These are phyloP conservation scores for Brachionus sp. DNA, from an alignment of 1,140 invertebrate species.

Conservation along the genomic window DNA sequence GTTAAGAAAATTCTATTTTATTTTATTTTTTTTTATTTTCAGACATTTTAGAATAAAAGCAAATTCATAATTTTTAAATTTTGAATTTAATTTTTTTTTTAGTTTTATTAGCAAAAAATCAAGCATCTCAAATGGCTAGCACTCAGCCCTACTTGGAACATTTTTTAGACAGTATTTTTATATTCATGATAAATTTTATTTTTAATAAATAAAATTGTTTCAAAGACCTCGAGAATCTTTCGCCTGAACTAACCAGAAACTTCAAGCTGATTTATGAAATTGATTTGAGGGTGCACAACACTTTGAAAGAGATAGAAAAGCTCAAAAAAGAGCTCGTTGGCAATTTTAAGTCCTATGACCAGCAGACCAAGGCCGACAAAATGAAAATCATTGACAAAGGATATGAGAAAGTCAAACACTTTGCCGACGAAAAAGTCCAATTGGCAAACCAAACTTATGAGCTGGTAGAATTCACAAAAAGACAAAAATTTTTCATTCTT, in stretches of 20 bases:
- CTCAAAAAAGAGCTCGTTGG: not conserved
- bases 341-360: conserved; percentile 11
- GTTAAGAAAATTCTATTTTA: too few species aligned
- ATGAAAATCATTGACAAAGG: conserved; percentile 37
- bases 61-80: not conserved
- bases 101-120: not conserved
- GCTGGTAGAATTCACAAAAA: not conserved
- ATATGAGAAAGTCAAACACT: not conserved
- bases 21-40: too few species aligned
- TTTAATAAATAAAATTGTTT: not conserved
- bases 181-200: too few species aligned
- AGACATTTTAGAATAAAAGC: not conserved
- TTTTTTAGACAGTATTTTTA: conserved; percentile 30
- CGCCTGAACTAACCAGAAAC: conserved; percentile 32
- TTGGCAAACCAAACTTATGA: conserved; percentile 44
- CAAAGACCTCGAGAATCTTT: conserved; percentile 29
- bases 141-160: conserved; percentile 39
- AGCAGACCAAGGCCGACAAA: not conserved
- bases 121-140: not conserved
- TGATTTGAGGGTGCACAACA: not conserved
- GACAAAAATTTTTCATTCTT: not conserved
- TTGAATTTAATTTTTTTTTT: not conserved
- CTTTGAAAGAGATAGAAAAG: conserved; percentile 25
- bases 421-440: conserved; percentile 43
- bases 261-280: conserved; percentile 34